Evolutionary conservation across 2,888 invertebrate genomes (phyloP).

Genomic region (Mystacides longicornis): DNA sequence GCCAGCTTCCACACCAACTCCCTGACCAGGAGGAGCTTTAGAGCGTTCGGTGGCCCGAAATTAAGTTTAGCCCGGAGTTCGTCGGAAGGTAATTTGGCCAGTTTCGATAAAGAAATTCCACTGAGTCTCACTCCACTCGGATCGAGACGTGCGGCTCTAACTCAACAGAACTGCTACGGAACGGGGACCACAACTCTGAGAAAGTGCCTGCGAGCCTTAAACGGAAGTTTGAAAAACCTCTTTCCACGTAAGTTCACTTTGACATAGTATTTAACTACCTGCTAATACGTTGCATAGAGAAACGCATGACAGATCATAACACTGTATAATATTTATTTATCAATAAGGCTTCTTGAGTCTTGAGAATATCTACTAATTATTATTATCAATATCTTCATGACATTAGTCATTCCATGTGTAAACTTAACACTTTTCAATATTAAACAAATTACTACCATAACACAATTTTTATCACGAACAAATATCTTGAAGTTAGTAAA

Average conservation of each 20-base stretch:
- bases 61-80: constrained; percentile 55
- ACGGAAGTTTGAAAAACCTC: constrained; percentile 75
- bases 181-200: constrained; percentile 43
- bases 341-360: no score
- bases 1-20: constrained; percentile 44
- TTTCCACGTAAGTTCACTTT: constrained; percentile 62
- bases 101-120: constrained; percentile 27
- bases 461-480: no score
- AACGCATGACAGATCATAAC: no score
- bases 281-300: no score
- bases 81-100: constrained; percentile 62
- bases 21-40: constrained; percentile 31
- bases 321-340: no score
- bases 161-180: constrained; percentile 34
- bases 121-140: constrained; percentile 24
- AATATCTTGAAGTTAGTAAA: no score
- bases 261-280: no score
- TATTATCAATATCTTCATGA: no score
- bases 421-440: no score
- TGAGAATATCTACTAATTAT: no score
- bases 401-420: no score
- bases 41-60: constrained; percentile 26
- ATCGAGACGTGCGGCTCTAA: constrained; percentile 25
- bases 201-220: constrained; percentile 66
- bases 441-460: no score